Base-by-base conservation (phyloP, 2,888 invertebrate species). In the Tethea ocularis region DNA sequence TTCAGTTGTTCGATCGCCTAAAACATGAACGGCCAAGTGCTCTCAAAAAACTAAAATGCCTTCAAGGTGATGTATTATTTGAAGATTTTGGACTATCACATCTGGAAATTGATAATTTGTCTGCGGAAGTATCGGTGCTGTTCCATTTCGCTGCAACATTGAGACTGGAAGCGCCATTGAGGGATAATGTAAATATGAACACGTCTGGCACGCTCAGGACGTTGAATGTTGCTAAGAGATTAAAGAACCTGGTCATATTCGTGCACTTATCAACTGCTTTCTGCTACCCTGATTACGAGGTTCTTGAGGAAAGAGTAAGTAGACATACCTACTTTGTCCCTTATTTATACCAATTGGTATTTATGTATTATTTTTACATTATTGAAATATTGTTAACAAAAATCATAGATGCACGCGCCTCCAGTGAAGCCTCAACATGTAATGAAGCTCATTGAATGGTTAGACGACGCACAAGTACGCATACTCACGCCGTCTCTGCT, bases 221-320 rank as follows among this genome's bases (percentile, higher is more conserved):
- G 15, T 84, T 99, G 51, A 95, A 96, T 41, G 88, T 99, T 10
- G 96, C 96, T 63, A 96, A 95, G 78, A 90, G 94, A 66, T 95
- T 99, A 86, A 95, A 95, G 67, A 94, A 97, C 8, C 89, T 99
- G 46, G 91, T 94, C 71, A 94, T 95, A 0, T 95, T 98, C 63
- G 94, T 99, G 0, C 98, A 99, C 84, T 94, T 98, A 15, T 98
- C 98, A 13, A 99, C 99, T 0, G 99, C 99, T 0, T 99, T 98
- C 84, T 98, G 99, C 81, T 98, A 99, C 80, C 97, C 98, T 68
- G 98, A 99, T 82, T 94, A 96, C 57, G 84, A 87, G 69, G 73
- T 87, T 56, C 75, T 93, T 59, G 85, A 79, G n/a, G 92, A 93
- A 71, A 88, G 74, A 81, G 92, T 93, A 72, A 65, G 72, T 46